These are phyloP conservation scores for Acrobasis consociella DNA, from an alignment of 2,888 invertebrate genomes.

Conservation along the genomic window DNA sequence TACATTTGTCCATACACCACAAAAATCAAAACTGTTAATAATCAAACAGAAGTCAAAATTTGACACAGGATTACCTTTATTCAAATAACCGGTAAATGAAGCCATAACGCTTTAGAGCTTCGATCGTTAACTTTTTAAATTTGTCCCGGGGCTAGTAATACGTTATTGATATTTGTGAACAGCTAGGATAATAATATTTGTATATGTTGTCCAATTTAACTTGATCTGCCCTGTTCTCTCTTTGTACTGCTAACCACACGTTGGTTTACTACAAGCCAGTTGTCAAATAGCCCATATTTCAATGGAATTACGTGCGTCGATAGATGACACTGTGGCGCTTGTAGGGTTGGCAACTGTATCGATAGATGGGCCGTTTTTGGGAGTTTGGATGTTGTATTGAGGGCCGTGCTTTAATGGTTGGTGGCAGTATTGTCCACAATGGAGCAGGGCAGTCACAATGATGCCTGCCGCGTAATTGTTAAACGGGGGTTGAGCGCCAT, in stretches of 20 bases:
- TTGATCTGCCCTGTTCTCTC: constrained; percentile 47
- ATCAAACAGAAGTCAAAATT: background rate
- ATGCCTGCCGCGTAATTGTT: constrained; percentile 79
- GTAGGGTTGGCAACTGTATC: background rate
- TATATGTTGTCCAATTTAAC: constrained; percentile 57
- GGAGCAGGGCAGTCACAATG: constrained; percentile 78
- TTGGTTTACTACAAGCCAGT: constrained; percentile 9
- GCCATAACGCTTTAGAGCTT: constrained; percentile 55
- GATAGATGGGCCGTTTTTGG: constrained; percentile 27
- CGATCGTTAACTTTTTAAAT: constrained; percentile 77
- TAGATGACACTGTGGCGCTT: too few relatives aligned
- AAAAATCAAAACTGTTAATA: background rate
- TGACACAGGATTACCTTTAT: constrained; percentile 29
- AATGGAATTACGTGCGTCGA: too few relatives aligned
- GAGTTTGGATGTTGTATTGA: constrained; percentile 39
- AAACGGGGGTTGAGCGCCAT: constrained; percentile 78
- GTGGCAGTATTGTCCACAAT: constrained; percentile 70
- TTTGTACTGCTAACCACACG: constrained; percentile 19
- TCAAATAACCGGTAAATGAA: constrained; percentile 54
- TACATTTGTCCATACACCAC: background rate
- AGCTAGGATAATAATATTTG: constrained; percentile 81
- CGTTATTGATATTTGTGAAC: constrained; percentile 82
- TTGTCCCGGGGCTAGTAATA: constrained; percentile 75
- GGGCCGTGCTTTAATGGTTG: constrained; percentile 41
- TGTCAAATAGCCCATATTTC: too few relatives aligned